phyloP scores from a whole-genome alignment of 2,888 invertebrate species.

The Steinernema scapterisci region DNA sequence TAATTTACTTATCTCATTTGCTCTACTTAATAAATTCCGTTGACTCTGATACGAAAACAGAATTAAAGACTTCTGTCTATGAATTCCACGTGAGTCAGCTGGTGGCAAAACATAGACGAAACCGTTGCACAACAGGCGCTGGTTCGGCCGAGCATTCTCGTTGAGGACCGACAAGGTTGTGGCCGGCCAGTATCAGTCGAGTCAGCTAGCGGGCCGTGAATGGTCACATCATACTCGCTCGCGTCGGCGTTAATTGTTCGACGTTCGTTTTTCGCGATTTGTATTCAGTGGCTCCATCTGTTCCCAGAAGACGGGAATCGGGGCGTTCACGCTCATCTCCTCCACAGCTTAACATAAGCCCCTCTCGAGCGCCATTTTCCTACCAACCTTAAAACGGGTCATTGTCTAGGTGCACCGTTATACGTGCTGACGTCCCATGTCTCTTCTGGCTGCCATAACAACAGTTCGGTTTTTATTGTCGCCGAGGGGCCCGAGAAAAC shows the following conservation, averaged over 20 bases:
- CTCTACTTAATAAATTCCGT: conserved; percentile 23
- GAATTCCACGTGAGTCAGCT: not conserved
- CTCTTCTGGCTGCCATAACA: conserved; percentile 22
- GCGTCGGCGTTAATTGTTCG: not conserved
- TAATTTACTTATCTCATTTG: not conserved
- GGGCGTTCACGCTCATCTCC: not conserved
- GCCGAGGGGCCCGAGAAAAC: not conserved
- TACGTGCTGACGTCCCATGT: conserved; percentile 10
- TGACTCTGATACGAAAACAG: not conserved
- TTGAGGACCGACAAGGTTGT: no score
- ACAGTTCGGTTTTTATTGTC: conserved; percentile 22
- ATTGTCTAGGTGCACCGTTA: conserved; percentile 24
- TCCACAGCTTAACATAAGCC: not conserved
- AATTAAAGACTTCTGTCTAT: not conserved
- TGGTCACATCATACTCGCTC: no score
- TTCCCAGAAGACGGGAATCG: conserved; percentile 10
- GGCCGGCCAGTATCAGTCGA: no score
- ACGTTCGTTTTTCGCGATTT: not conserved
- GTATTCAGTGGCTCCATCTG: no score
- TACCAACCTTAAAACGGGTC: not conserved
- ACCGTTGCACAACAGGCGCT: no score
- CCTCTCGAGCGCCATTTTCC: not conserved
- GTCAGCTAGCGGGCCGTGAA: no score
- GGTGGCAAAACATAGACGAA: no score
- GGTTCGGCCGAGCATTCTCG: no score